Evolutionary conservation across 1,140 invertebrate species (phyloP), one percentile per base, ranked within the genome.

Genomic region (Plodia interpunctella): DNA sequence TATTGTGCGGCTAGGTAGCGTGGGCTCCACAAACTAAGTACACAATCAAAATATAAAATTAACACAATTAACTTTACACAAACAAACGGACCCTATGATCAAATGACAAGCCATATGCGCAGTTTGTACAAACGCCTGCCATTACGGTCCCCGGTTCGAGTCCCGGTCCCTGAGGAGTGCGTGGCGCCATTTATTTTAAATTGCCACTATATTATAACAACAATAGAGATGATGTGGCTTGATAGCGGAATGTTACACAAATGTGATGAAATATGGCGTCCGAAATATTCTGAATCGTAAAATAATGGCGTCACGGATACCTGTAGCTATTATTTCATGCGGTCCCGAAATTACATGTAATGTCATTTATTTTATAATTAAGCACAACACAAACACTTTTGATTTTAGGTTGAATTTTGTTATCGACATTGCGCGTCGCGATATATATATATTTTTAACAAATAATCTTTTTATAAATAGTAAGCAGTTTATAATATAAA

Each of bases 21-120:
- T 15, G 15, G 38, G 4, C 30, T 32, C 38, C 2, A n/a, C 2
- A 17, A 53, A 53, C 20, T 53, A 28, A 53, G 21, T n/a, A 5
- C n/a, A 25, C 10, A 21, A n/a, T n/a, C 51, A 44, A 35, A 35
- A 11, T 11, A 35, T 44, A 13, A 44, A 44, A 44, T 44, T 44
- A 44, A 15, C 38, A 44, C 38, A 44, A 44, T 44, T 44, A 44
- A 44, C 38, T 44, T n/a, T 15, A 20, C 10, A 25, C 20, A 53
- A 53, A 53, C 51, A 53, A 53, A 53, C 21, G 10, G 19, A 53
- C 51, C 51, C 51, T 25, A 53, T 53, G 15, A 53, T 53, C 21
- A 53, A 53, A 53, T 53, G 51, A 53, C 51, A 53, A 53, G 51
- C 51, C 51, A 53, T 53, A 53, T 53, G 51, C 21, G 20, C 18